Percentiles rank a stretch among this genome's conserved stretches.
These are phyloP conservation scores for Girardinichthys multiradiatus DNA, from an alignment of 2,113 vertebrate species.

Conservation along the genomic window DNA sequence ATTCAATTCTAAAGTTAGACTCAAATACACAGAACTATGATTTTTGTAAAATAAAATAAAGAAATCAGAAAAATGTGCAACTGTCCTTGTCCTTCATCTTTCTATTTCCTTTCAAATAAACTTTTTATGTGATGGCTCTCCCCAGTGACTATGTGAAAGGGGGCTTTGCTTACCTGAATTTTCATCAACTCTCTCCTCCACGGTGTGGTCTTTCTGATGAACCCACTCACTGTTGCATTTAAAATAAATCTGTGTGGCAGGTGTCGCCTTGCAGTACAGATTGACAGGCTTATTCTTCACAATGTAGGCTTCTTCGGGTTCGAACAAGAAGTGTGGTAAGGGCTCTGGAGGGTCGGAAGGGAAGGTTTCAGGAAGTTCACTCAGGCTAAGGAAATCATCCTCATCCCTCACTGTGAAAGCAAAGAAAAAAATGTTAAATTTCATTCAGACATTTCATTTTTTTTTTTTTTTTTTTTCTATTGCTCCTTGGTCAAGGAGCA, in stretches of 20 bases:
- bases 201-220: constrained; percentile 95
- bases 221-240: constrained; percentile 99
- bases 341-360: constrained; percentile 96
- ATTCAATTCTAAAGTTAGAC: too few species aligned
- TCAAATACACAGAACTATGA: neutral
- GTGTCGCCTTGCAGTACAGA: constrained; percentile 94
- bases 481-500: too few species aligned
- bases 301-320: constrained; percentile 95
- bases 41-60: neutral
- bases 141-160: neutral
- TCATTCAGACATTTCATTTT: neutral
- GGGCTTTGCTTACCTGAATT: constrained; percentile 86
- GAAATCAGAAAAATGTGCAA: neutral
- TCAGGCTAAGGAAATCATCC: constrained; percentile 93
- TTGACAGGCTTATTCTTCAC: constrained; percentile 95
- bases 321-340: constrained; percentile 93
- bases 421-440: neutral
- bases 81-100: neutral
- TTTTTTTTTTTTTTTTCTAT: constrained; percentile 14
- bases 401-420: constrained; percentile 79
- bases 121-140: neutral
- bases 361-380: constrained; percentile 95
- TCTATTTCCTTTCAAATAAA: constrained; percentile 1
- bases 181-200: constrained; percentile 93
- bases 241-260: constrained; percentile 97